Evolutionary conservation across 1,140 invertebrate genomes (phyloP), one percentile per base, ranked within the genome.

Genomic region (Berghia stephanieae): DNA sequence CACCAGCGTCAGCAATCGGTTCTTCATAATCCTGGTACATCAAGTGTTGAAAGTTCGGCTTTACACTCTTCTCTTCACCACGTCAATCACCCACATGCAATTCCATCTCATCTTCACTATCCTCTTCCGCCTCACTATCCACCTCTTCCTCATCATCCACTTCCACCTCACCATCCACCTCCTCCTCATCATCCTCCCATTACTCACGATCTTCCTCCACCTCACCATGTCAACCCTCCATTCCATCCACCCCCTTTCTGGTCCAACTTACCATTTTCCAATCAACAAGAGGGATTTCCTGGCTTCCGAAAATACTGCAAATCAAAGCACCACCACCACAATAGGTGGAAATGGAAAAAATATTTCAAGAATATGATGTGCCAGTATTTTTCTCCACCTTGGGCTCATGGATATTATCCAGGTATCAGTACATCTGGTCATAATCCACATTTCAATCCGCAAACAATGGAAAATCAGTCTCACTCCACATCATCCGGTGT

Each of bases 321-420:
- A n/a, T n/a, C n/a, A n/a, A n/a, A n/a, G n/a, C 13, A 43, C 6
- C 52, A 75, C 34, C 72, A 60, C 31, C 36, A 16, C 21, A 63
- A 75, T 24, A 60, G 21, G 34, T 16, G 18, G 10, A 76, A 76
- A 24, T 76, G 74, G 74, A 76, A 76, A 34, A 76, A 76, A 49
- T 76, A 76, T 49, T 27, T 76, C 1, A 76, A 68, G 44, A 60
- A 67, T 8, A 66, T 76, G 63, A 36, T 67, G 13, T 67, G 49
- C 24, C n/a, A n/a, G n/a, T n/a, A n/a, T n/a, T n/a, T n/a, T n/a
- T n/a, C n/a, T n/a, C n/a, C n/a, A n/a, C n/a, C n/a, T n/a, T n/a
- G n/a, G n/a, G n/a, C n/a, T n/a, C n/a, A n/a, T n/a, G n/a, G n/a
- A n/a, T n/a, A n/a, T n/a, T n/a, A n/a, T n/a, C n/a, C n/a, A n/a